These are phyloP conservation scores for Palythoa heliodiscus DNA, from an alignment of 92 coral and sea anemone genomes.

Conservation along the genomic window DNA sequence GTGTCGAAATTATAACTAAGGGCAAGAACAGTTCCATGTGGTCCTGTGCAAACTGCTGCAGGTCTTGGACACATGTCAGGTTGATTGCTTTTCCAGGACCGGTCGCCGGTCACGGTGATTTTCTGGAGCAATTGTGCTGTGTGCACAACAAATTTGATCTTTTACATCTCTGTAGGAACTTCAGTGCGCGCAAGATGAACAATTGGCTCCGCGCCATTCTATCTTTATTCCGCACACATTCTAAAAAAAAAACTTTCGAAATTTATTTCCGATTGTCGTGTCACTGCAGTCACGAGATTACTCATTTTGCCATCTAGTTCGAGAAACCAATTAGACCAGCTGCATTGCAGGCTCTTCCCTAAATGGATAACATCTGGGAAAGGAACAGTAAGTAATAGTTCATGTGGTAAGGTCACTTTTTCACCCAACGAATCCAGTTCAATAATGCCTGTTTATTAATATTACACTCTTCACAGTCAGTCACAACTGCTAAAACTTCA, in stretches of 20 bases:
- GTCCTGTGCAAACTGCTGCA: constrained; percentile 55
- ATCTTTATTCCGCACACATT: too few species aligned
- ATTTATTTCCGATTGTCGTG: not conserved
- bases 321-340: too few species aligned
- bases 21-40: constrained; percentile 47
- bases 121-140: constrained; percentile 42
- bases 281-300: constrained; percentile 34
- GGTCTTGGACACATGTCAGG: constrained; percentile 57
- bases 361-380: constrained; percentile 64
- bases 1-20: constrained; percentile 52
- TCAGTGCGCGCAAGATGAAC: constrained; percentile 40
- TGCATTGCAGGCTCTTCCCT: too few species aligned
- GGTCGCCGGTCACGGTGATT: too few species aligned
- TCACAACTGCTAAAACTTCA: constrained; percentile 42
- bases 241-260: constrained; percentile 10
- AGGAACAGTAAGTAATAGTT: constrained; percentile 46
- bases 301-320: too few species aligned
- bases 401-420: constrained; percentile 30
- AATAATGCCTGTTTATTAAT: constrained; percentile 49
- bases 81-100: constrained; percentile 48
- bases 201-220: constrained; percentile 29
- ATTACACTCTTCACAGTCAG: constrained; percentile 47
- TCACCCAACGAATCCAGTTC: constrained; percentile 32
- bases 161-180: constrained; percentile 40
- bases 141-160: constrained; percentile 43